Base-by-base conservation (phyloP, 2,888 invertebrate species). In the Poecilus cupreus region DNA sequence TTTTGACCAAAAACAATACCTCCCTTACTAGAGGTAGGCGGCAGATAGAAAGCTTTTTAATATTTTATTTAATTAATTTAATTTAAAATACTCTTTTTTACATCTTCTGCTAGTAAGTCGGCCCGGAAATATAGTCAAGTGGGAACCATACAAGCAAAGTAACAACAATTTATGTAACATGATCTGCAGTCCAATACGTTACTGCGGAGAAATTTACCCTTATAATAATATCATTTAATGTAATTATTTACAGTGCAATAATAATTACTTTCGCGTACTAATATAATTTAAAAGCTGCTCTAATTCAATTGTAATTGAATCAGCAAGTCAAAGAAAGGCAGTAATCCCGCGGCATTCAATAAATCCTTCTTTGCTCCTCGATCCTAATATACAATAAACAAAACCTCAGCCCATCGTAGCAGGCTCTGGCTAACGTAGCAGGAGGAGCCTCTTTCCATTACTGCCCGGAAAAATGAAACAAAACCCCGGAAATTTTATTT, bases 401-500 rank as follows among this genome's bases (percentile, higher is more conserved):
- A 68, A 68, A 68, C 64, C 64, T 68, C 64, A 68, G 18, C 37
- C 39, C 51, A 51, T 51, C 51, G 32, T 3, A 51, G 51, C 16
- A 20, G 51, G 20, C 51, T 37, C 1, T 3, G 16, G 16, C 5
- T 13, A 5, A 6, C 13, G 16, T n/a, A 10, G 11, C 24, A 24
- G 60, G 26, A 51, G 1, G 37, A 32, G 64, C 10, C 37, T 32
- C 60, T 68, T 68, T 68, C 64, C 32, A 68, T 68, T 68, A 37
- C 37, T 32, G 3, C 13, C 37, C 37, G 64, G 64, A 68, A 68
- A 68, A 68, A 68, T 68, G 64, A 68, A 68, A 68, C 64, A 37
- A 68, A 68, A 68, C 18, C 64, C 60, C 77, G 77, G 74, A 74
- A 81, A 82, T 80, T 80, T 81, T 72, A 81, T 82, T 82, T 80